Conservation (phyloP, 2,888 invertebrate genomes). For the Petrolisthes cinctipes region DNA sequence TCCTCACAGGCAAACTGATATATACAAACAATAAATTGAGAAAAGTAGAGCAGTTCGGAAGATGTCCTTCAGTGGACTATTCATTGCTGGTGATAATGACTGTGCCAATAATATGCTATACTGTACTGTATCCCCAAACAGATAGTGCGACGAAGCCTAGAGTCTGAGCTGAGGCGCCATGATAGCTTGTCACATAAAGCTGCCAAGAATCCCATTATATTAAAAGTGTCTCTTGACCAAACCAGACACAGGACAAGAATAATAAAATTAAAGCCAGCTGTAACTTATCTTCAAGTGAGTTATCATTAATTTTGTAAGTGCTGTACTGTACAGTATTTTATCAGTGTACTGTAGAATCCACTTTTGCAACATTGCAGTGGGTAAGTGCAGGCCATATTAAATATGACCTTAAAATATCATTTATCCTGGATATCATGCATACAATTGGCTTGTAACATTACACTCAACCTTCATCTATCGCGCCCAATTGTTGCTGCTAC, state of each 20-base stretch:
- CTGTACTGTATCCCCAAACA: slow-evolving; percentile 26
- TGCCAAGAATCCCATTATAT: slow-evolving; percentile 72
- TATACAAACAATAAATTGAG: not conserved
- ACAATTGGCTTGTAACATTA: too few species aligned
- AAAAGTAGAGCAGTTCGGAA: not conserved
- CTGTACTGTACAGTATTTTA: too few species aligned
- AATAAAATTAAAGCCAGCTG: slow-evolving; percentile 77
- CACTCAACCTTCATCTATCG: not conserved
- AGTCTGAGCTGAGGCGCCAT: slow-evolving; percentile 55
- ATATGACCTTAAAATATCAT: too few species aligned
- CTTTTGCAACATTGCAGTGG: too few species aligned
- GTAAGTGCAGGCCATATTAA: too few species aligned
- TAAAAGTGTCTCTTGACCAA: slow-evolving; percentile 74
- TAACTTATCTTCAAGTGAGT: slow-evolving; percentile 73
- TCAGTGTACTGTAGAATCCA: too few species aligned
- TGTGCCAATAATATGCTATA: not conserved
- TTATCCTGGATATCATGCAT: too few species aligned
- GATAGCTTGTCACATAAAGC: slow-evolving; percentile 62
- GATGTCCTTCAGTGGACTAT: not conserved
- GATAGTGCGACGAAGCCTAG: slow-evolving; percentile 64
- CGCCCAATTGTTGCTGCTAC: not conserved
- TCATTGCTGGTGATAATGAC: not conserved
- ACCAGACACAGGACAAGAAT: slow-evolving; percentile 77
- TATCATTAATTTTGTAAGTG: not conserved
- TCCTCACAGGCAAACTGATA: not conserved